phyloP scores from a whole-genome alignment of 2,888 invertebrate genomes.

The Tachina fera region DNA sequence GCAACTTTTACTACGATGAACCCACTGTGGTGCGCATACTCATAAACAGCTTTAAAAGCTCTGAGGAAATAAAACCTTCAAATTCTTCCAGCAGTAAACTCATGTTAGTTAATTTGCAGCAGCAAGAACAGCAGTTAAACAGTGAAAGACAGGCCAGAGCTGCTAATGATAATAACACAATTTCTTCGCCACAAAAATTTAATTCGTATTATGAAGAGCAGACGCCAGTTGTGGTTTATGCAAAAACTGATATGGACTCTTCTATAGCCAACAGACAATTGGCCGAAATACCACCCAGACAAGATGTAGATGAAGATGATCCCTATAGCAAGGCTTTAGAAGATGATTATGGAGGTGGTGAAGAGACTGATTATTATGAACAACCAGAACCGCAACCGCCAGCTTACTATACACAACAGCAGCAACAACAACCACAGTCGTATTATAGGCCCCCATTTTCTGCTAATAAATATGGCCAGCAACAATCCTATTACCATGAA shows the following conservation, averaged over 20 bases:
- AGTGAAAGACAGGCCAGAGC: constrained; percentile 46
- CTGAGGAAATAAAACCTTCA: neutral
- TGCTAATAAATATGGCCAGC: neutral
- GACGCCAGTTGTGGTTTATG: constrained; percentile 71
- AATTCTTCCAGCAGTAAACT: neutral
- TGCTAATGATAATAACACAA: neutral
- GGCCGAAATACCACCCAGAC: constrained; percentile 50
- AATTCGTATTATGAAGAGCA: constrained; percentile 72
- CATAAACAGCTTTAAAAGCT: constrained; percentile 35
- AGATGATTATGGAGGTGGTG: constrained; percentile 37
- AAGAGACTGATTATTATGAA: constrained; percentile 35
- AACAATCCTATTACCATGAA: constrained; percentile 8
- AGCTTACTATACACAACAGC: constrained; percentile 2
- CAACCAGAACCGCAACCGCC: neutral
- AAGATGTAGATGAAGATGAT: constrained; percentile 54
- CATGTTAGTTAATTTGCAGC: constrained; percentile 21
- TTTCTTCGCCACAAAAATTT: neutral
- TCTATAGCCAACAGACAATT: constrained; percentile 53
- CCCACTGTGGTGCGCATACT: constrained; percentile 51
- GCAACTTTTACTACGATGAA: constrained; percentile 35
- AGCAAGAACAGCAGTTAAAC: constrained; percentile 15
- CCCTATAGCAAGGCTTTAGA: constrained; percentile 45
- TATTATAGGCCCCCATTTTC: constrained; percentile 1
- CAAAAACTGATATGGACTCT: constrained; percentile 58
- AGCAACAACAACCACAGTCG: neutral